Conservation (phyloP, 2,888 invertebrate species). For the Plagiodera versicolora region DNA sequence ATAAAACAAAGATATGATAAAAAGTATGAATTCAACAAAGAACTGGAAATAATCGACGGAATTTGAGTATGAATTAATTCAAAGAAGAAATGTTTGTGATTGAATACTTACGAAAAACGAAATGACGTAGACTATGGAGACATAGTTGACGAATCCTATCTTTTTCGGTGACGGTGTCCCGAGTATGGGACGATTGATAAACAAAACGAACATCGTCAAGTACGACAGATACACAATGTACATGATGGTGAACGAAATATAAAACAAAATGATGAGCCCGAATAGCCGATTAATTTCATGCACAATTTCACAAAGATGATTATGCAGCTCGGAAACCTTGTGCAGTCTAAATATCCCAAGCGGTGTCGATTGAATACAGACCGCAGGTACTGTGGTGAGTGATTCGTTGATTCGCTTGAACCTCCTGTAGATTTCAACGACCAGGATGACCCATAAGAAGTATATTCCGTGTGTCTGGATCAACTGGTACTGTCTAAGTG, state of each 20-base stretch:
- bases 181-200: too few relatives aligned
- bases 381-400: background rate
- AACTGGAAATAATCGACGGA: too few relatives aligned
- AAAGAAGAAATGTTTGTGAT: too few relatives aligned
- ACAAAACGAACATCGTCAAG: background rate
- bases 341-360: background rate
- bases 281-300: slow-evolving; percentile 12
- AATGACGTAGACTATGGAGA: too few relatives aligned
- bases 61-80: too few relatives aligned
- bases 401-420: background rate
- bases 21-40: too few relatives aligned
- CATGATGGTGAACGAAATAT: slow-evolving; percentile 4
- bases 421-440: background rate
- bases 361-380: background rate
- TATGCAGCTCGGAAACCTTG: slow-evolving; percentile 11
- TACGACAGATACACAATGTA: slow-evolving; percentile 3
- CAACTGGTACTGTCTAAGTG: background rate
- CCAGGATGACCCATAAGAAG: background rate
- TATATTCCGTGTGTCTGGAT: background rate
- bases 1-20: too few relatives aligned
- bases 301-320: slow-evolving; percentile 7
- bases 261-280: slow-evolving; percentile 8
- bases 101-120: too few relatives aligned
- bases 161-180: too few relatives aligned
- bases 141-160: too few relatives aligned